Evolutionary conservation across 2,797 vertebrate genomes (phyloP), one percentile per base, ranked within the genome.

Genomic region (Acipenser oxyrinchus): DNA sequence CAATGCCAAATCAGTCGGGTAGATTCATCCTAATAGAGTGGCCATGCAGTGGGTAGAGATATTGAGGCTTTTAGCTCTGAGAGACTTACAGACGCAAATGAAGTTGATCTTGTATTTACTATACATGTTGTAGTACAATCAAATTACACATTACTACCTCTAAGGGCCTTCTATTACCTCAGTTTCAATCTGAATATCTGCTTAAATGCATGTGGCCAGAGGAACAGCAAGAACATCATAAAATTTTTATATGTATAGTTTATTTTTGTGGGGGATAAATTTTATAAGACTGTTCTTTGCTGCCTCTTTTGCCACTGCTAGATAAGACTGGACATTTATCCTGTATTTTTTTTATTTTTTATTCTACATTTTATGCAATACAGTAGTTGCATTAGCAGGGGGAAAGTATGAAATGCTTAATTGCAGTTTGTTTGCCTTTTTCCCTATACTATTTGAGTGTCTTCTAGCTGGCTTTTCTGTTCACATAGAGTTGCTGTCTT

Each of bases 131-230:
- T 92, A 87, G 87, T 91, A 96, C 93, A 97, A 96, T 95, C 93
- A 71, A 83, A 55, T 85, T 83, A 84, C 91, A 95, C 92, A 90
- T 87, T 88, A 90, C 94, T 97, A 97, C 94, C 94, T 97, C 94
- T 90, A 90, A 92, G 84, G 91, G 90, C 90, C 93, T 92, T 86
- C 88, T 89, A 91, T 94, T 95, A 95, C 94, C 95, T 95, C 94
- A 91, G 88, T 93, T 90, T 90, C 92, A 94, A 91, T 89, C 79
- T 88, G 87, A 89, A 90, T 92, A 90, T 83, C 87, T 89, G 90
- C 79, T 82, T 77, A 73, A 75, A 79, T 78, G 78, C 85, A 87
- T 81, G 89, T 92, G 90, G 88, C 87, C 84, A 86, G 82, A 84
- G 83, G 87, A 83, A 85, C 90, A 90, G 88, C 87, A 84, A 90